Evolutionary conservation across 2,888 invertebrate genomes (phyloP), one percentile per base, ranked within the genome.

Genomic region (Listrodromus nycthemerus): DNA sequence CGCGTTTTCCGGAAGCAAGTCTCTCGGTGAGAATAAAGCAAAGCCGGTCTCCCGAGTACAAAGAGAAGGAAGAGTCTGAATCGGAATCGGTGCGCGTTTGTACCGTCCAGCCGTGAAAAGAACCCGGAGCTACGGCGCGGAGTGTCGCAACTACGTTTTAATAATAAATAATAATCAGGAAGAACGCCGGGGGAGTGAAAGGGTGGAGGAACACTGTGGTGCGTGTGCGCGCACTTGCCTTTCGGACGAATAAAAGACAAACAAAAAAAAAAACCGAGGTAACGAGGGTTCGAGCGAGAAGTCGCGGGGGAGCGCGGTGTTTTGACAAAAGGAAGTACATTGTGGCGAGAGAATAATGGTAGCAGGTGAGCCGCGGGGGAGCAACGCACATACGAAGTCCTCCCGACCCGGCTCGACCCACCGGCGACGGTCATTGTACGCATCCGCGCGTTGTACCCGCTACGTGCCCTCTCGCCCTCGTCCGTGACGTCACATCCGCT

Each of bases 261-360:
- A 48, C 45, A 41, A 45, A 65, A 24, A 52, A 41, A n/a, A 63
- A 21, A n/a, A 21, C 24, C 10, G 30, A 50, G 13, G 48, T 37
- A 52, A 21, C 55, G 52, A 55, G 71, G 45, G 52, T 16, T 45
- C n/a, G 55, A 76, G 37, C 19, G 77, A 69, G 70, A 65, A 50
- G 41, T 61, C 61, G 65, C 58, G 70, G 50, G 83, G 24, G 48
- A 79, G 77, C 33, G 58, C 66, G 79, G 82, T 85, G 84, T 87
- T 87, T 85, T 82, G 87, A 86, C 82, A 85, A 89, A 89, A 89
- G 90, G 90, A 90, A 90, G 89, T 90, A 88, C 90, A 90, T 90
- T 90, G 90, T 90, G 88, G 89, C 86, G 86, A 86, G 88, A 86
- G 89, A 89, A 89, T 89, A 89, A 89, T 89, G 87, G 85, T 30